Base-by-base conservation (phyloP, 2,888 invertebrate species). In the Callyntrura guangdongensis region DNA sequence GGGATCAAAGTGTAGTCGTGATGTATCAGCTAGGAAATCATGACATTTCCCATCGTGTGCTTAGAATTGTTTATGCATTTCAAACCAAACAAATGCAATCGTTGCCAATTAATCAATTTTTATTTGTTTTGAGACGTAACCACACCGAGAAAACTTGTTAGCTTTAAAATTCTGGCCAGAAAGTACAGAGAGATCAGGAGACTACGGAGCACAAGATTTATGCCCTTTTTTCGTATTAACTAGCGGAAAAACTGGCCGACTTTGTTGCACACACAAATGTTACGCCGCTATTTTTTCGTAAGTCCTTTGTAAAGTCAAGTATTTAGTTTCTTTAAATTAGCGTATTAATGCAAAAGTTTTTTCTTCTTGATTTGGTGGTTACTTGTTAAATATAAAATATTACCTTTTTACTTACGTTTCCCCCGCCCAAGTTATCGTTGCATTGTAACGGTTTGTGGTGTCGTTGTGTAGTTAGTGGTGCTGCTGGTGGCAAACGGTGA, bases 401-500 rank as follows among this genome's bases (percentile, higher is more conserved):
- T 22, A 77, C 77, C 53, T 11, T 36, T 22, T 53, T 77, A 25
- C 36, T 53, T 77, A 25, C 36, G 69, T 25, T n/a, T 77, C 9
- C 25, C 53, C 36, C 56, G 53, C 53, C 49, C 22, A 72, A 36
- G 47, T 47, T 72, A 77, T 77, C 49, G 36, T 6, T 36, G 36
- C 36, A 36, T 2, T 36, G n/a, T 53, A 20, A 49, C 49, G 47
- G 69, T 69, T 69, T 45, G 72, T 77, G 77, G 77, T 56, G 77
- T 53, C 27, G 8, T 36, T 36, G 2, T 6, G 36, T 36, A 36
- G 36, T 36, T 36, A 36, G 49, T 27, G 27, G 49, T 47, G 22
- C 3, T 59, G 82, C 67, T 83, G 49, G 67, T 45, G 53, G 69
- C 67, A 83, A 77, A 77, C 53, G 53, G 77, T 22, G 8, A 77